A percentile compares a stretch with the other conserved stretches of the same genome.
phyloP scores from a whole-genome alignment of 1,140 invertebrate species.

The Sesamia nonagrioides region DNA sequence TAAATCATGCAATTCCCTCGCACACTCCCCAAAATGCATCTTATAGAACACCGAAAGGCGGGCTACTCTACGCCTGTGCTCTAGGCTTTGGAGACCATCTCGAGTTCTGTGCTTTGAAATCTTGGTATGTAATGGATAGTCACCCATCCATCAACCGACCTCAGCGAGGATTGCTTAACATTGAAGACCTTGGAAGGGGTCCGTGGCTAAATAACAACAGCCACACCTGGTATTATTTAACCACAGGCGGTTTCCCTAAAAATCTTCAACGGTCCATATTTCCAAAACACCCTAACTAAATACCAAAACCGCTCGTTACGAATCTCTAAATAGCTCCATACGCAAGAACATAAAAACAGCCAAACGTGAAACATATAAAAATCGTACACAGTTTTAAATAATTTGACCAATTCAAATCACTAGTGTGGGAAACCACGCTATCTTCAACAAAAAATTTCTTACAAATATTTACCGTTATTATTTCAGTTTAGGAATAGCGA shows the following conservation, averaged over 20 bases:
- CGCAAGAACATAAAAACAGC: slow-evolving; percentile 21
- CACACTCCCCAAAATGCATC: too few relatives aligned
- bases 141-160: too few relatives aligned
- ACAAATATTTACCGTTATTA: slow-evolving; percentile 75
- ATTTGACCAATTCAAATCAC: slow-evolving; percentile 66
- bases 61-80: too few relatives aligned
- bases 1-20: too few relatives aligned
- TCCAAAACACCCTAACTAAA: slow-evolving; percentile 18
- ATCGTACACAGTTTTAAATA: slow-evolving; percentile 49
- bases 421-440: slow-evolving; percentile 80
- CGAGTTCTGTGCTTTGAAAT: too few relatives aligned
- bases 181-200: too few relatives aligned
- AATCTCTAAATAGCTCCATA: slow-evolving; percentile 24
- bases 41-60: too few relatives aligned
- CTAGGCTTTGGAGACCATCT: too few relatives aligned
- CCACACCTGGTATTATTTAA: not conserved
- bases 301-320: slow-evolving; percentile 27
- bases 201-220: too few relatives aligned
- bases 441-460: slow-evolving; percentile 50
- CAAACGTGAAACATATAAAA: slow-evolving; percentile 47
- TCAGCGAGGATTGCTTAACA: too few relatives aligned
- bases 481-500: slow-evolving; percentile 64
- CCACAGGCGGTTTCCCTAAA: not conserved
- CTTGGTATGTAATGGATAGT: too few relatives aligned
- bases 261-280: not conserved